Percentiles rank a stretch among this genome's conserved stretches.
These are phyloP conservation scores for Oreochromis tanganicae DNA, from an alignment of 2,113 vertebrate genomes.

Conservation along the genomic window DNA sequence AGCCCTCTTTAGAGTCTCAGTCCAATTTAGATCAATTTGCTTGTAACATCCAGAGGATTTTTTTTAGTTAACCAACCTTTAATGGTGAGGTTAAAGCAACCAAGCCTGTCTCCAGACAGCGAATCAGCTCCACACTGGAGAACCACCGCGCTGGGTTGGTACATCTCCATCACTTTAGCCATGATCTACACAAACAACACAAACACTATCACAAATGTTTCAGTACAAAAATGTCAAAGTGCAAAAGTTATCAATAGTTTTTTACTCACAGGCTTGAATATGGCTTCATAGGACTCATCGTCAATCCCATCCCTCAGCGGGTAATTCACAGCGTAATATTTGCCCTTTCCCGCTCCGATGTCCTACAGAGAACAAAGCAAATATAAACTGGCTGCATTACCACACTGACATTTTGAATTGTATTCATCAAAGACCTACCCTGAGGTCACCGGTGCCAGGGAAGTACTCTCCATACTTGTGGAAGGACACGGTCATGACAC, in stretches of 20 bases:
- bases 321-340: slow-evolving; percentile 98
- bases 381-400: neutral
- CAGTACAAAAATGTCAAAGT: neutral
- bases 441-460: slow-evolving; percentile 93
- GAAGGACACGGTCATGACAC: slow-evolving; percentile 98
- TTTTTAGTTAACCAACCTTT: slow-evolving; percentile 79
- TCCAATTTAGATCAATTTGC: neutral
- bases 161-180: slow-evolving; percentile 99
- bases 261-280: slow-evolving; percentile 91
- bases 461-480: slow-evolving; percentile 99
- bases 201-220: neutral
- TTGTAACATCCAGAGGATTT: neutral
- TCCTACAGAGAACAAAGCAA: slow-evolving; percentile 72
- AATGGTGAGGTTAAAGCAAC: slow-evolving; percentile 98
- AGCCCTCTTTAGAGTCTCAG: neutral
- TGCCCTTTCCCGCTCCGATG: slow-evolving; percentile 97
- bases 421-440: slow-evolving; percentile 58
- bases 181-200: slow-evolving; percentile 79
- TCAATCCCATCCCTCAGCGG: slow-evolving; percentile 96
- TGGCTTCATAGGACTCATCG: slow-evolving; percentile 96
- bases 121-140: slow-evolving; percentile 97
- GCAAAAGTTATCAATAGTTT: too few relatives aligned
- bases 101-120: slow-evolving; percentile 91
- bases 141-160: slow-evolving; percentile 95
- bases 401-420: neutral